Base-by-base conservation (phyloP, 2,113 vertebrate species). In the Rhinolophus sinicus region DNA sequence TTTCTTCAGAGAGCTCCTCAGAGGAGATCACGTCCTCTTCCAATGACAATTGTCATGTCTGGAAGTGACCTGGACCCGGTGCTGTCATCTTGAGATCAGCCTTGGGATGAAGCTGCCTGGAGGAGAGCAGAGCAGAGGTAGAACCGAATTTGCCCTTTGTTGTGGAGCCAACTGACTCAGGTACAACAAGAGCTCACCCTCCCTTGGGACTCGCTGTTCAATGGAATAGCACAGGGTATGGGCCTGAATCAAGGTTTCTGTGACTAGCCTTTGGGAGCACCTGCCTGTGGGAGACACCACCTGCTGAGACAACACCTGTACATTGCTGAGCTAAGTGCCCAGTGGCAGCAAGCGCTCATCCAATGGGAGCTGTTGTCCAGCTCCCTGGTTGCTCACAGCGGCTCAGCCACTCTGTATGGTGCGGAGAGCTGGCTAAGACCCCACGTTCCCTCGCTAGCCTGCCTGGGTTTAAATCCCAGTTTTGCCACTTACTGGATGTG, bases 331-430 rank as follows among this genome's bases (percentile, higher is more conserved):
- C 5, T 9, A 14, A 22, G 40, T 10, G 2, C 5, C 80, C 30
- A 5, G 40, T 4, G 28, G 50, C 69, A 4, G 10, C 9, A 1
- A 56, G 50, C 15, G 0, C 7, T 44, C 10, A 35, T 6, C 18
- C 16, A 2, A 0, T 3, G 21, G 50, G 6, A 72, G 21, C 8
- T 28, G 18, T 47, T 5, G 10, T 19, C 11, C 11, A 18, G 2
- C 21, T 9, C 35, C 69, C 15, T 35, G 8, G 8, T 24, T 60
- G 38, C 14, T 58, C 15, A 19, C 60, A 81, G 21, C 15, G 65
- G 13, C 21, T 40, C 5, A 13, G 65, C 33, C 64, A 18, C 75
- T 58, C 38, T 4, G 28, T 33, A 26, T 1, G 0, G 16, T 24
- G 50, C 3, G 3, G 47, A 6, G 24, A 19, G 35, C 38, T 82